These are phyloP conservation scores for Trissolcus japonicus DNA, from an alignment of 2,888 invertebrate species.

Conservation along the genomic window DNA sequence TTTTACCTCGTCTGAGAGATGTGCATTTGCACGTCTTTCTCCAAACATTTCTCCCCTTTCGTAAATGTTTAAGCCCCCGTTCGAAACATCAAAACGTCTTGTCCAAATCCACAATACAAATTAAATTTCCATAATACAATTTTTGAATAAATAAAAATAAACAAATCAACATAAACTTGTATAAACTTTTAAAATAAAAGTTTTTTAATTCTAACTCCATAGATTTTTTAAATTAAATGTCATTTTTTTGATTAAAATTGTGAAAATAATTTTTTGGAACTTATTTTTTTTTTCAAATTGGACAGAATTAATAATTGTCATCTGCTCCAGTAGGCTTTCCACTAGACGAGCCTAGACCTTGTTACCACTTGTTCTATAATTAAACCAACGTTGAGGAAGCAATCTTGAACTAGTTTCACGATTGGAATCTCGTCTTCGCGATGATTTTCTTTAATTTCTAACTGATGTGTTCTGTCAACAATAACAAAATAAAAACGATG, in stretches of 20 bases:
- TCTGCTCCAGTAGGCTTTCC: too few relatives aligned
- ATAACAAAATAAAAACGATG: too few relatives aligned
- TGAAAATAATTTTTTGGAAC: background rate
- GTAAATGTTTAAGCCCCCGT: background rate
- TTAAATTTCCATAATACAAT: too few relatives aligned
- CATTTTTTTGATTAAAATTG: too few relatives aligned
- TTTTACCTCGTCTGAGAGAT: slow-evolving; percentile 28
- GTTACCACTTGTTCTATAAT: slow-evolving; percentile 8
- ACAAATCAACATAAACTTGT: too few relatives aligned
- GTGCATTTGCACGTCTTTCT: slow-evolving; percentile 29
- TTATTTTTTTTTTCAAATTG: too few relatives aligned
- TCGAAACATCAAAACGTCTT: background rate
- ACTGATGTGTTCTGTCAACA: too few relatives aligned
- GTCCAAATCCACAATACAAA: too few relatives aligned
- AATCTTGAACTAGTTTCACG: slow-evolving; percentile 13
- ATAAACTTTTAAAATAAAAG: too few relatives aligned
- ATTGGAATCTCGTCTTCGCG: background rate
- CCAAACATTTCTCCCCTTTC: slow-evolving; percentile 9
- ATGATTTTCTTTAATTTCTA: background rate
- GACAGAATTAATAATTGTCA: background rate
- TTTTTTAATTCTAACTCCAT: too few relatives aligned
- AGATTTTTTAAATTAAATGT: too few relatives aligned
- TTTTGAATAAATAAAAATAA: too few relatives aligned
- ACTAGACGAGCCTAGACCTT: background rate
- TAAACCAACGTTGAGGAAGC: background rate